phyloP scores from a whole-genome alignment of 1,140 invertebrate genomes.

The Sipha flava region DNA sequence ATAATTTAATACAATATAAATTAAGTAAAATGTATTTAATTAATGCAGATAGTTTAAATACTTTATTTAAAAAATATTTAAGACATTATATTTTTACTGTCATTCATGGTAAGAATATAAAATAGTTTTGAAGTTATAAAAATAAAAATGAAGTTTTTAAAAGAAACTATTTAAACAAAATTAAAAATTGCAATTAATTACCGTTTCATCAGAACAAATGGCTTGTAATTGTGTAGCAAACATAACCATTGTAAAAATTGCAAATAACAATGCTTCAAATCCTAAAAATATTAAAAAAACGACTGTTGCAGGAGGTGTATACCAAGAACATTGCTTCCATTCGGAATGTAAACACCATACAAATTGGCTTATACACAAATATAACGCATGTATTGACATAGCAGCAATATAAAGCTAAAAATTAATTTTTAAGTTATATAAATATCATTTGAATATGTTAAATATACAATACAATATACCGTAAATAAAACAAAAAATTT shows the following conservation, averaged over 20 bases:
- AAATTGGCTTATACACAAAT: constrained; percentile 88
- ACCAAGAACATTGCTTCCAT: constrained; percentile 88
- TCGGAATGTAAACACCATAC: constrained; percentile 86
- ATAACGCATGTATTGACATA: constrained; percentile 87
- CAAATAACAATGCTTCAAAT: constrained; percentile 94
- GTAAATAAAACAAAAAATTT: constrained; percentile 99
- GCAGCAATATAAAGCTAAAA: constrained; percentile 95
- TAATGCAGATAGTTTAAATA: too few species aligned
- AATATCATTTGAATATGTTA: not conserved
- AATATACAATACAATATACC: constrained; percentile 53
- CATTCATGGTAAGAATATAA: too few species aligned
- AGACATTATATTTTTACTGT: too few species aligned
- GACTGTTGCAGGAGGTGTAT: constrained; percentile 90
- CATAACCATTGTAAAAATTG: constrained; percentile 98
- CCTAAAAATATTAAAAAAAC: constrained; percentile 90
- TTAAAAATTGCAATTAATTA: constrained; percentile 45
- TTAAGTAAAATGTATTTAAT: too few species aligned
- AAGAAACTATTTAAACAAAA: not conserved
- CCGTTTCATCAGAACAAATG: constrained; percentile 98
- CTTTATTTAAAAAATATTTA: too few species aligned
- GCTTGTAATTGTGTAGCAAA: constrained; percentile 84
- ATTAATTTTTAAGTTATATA: not conserved
- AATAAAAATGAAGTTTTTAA: too few species aligned
- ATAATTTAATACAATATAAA: too few species aligned
- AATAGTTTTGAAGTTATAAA: too few species aligned